Conservation (phyloP, 1,140 invertebrate genomes). For the Microvelia longipes region DNA sequence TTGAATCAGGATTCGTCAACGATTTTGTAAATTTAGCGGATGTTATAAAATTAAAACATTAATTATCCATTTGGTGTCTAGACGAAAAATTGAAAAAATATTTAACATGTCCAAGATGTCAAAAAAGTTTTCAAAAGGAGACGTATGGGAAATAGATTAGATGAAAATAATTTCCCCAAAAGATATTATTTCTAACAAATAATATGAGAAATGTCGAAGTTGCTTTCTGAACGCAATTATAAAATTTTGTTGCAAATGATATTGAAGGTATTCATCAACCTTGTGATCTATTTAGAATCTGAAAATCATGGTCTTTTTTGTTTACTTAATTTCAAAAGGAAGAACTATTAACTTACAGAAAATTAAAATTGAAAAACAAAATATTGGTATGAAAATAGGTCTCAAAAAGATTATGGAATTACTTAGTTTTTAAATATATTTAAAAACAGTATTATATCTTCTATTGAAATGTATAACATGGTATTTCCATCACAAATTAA, state of each 20-base stretch:
- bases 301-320: not conserved
- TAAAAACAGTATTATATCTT: not conserved
- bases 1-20: not conserved
- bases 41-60: not conserved
- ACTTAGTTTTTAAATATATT: not conserved
- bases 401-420: not conserved
- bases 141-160: not conserved
- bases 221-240: not conserved
- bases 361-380: not conserved
- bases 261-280: not conserved
- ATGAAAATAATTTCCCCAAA: not conserved
- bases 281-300: not conserved
- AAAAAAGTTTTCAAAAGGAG: not conserved
- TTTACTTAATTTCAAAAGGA: not conserved
- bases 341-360: not conserved
- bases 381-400: not conserved
- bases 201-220: not conserved
- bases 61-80: not conserved
- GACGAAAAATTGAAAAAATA: not conserved
- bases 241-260: not conserved
- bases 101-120: not conserved
- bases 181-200: not conserved
- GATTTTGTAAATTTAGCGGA: not conserved
- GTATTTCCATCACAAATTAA: not conserved
- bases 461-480: not conserved